Base-by-base conservation (phyloP, 2,888 invertebrate species). In the Parascotia fuliginaria region DNA sequence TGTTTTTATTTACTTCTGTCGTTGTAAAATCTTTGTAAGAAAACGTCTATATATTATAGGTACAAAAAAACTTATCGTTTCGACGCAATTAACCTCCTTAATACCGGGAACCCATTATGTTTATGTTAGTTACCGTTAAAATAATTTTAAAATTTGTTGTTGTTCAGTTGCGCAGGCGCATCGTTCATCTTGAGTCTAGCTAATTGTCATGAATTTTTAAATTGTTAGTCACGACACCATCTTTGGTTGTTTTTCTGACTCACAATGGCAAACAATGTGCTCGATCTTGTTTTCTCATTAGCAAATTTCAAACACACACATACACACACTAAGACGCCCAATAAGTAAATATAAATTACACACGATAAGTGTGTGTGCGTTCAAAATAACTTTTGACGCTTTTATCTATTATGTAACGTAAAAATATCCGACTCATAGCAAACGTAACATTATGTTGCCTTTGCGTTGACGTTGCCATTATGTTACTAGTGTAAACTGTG, bases 171-270 rank as follows among this genome's bases (percentile, higher is more conserved):
- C 50, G 65, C 57, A 50, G 55, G 48, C 52, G 27, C 47, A 38
- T 40, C 45, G 37, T 47, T 54, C 34, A 32, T 47, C 58, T 64
- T 53, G 65, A 71, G 70, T 70, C 73, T 73, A 78, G 76, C 79
- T 86, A 87, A 87, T 84, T 86, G 84, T 78, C 74, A 80, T 81
- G 81, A 85, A 88, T 88, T 85, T 89, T 89, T 87, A 79, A 85
- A 82, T 75, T 69, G 81, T 91, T 89, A 89, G 87, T 91, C 90
- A 89, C 24, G 39, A 70, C 65, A 60, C 70, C 75, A 80, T 77
- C 78, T 84, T 79, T 72, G 70, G 68, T 73, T 75, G 74, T 79
- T 74, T 77, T 77, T 78, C 78, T 90, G 89, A 90, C 70, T 89
- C 88, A 89, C 75, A 70, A 70, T 74, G 55, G 57, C 74, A 70